Evolutionary conservation across 2,888 invertebrate genomes (phyloP), one percentile per base, ranked within the genome.

Genomic region (Apamea crenata): DNA sequence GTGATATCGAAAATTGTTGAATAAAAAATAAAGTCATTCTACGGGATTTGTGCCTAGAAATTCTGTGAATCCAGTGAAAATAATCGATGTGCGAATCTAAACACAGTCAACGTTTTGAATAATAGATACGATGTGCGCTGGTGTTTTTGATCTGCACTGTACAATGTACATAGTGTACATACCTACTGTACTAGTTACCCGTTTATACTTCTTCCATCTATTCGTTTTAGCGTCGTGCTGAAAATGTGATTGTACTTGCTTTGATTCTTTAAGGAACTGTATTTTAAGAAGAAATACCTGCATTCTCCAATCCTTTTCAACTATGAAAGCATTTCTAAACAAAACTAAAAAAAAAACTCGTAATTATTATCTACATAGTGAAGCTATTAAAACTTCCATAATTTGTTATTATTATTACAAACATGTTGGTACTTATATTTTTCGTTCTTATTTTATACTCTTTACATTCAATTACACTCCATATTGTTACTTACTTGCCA

Each of bases 41-140:
- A 74, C 69, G 69, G 75, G 61, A 79, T 88, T 83, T 77, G 69
- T 40, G 77, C 69, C 76, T 77, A 69, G 79, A 73, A 78, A 81
- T 78, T 80, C 47, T 53, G 73, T 81, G 81, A 78, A 79, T 87
- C 56, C 75, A 73, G 67, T 25, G 71, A 80, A 86, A 81, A 88
- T 83, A 87, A 90, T 82, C 82, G 76, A 72, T 70, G 78, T 81
- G 75, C 78, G 78, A 68, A 79, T 84, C 85, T 87, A 87, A 89
- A 84, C 82, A 77, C 74, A 81, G 85, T 77, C 87, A 80, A 85
- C 86, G 80, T 84, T 83, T 83, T 88, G 88, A 89, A 88, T 88
- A 84, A 88, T 86, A 88, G 80, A 88, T 84, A 74, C 71, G 68
- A 76, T 59, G 71, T 25, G 63, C 79, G 65, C 80, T 84, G 47